Conservation (phyloP, 37 sponge, comb jelly and placozoan species). For the Mnemiopsis leidyi region DNA sequence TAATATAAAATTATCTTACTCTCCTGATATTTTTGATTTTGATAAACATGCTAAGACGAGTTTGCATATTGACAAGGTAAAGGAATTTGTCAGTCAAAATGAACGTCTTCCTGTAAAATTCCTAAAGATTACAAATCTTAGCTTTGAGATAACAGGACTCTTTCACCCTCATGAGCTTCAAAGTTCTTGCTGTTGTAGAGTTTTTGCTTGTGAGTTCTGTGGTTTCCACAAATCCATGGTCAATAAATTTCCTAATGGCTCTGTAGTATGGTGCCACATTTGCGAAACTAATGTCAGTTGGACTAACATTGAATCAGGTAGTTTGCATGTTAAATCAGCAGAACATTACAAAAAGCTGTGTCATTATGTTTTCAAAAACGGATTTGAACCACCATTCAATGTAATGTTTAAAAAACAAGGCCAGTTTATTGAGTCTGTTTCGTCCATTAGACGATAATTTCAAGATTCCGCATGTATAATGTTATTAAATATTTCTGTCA, state of each 20-base stretch:
- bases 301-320: background rate
- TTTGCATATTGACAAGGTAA: background rate
- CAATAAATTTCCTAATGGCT: background rate
- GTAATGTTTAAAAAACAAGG: conserved; percentile 19
- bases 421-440: conserved; percentile 26
- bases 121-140: background rate
- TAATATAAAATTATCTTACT: background rate
- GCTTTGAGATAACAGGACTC: background rate
- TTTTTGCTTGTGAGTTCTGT: conserved; percentile 15
- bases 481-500: no score
- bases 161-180: conserved; percentile 54
- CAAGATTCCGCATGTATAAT: no score
- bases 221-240: conserved; percentile 30
- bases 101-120: background rate
- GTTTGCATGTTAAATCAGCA: background rate
- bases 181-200: conserved; percentile 45
- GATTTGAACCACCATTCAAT: background rate
- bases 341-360: conserved; percentile 15
- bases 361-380: background rate
- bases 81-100: background rate
- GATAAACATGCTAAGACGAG: background rate
- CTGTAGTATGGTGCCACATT: conserved; percentile 12
- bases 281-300: conserved; percentile 14
- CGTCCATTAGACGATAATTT: background rate
- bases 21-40: conserved; percentile 36